Base-by-base conservation (phyloP, 2,113 vertebrate genomes). In the Coturnix japonica region DNA sequence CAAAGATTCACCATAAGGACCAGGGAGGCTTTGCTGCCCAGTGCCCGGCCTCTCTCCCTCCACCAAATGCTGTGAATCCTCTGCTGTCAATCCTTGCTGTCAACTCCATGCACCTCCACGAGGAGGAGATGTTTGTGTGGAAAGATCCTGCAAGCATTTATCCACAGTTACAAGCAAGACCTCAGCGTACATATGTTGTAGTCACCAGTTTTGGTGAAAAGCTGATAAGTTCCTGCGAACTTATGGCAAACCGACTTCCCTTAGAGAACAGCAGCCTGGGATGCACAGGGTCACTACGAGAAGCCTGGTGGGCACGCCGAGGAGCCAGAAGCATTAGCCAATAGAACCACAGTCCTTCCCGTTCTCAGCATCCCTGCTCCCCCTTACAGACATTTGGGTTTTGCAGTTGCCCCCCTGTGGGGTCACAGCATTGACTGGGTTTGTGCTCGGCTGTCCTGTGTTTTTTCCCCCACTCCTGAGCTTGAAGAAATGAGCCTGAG, bases 331-430 rank as follows among this genome's bases (percentile, higher is more conserved):
- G 53, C 43, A 60, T 39, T 6, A 13, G 6, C 2, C 26, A 16
- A 30, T 2, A 2, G 26, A 28, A 28, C 26, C 26, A 30, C 51
- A 53, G 51, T 26, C 2, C 0, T 20, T 21, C 37, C 44, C 2
- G 0, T 28, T 75, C 15, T 46, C 21, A 44, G 11, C 6, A 35
- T 18, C 44, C 49, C 65, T 44, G 49, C 46, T 41, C 21, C 80
- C 46, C 4, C 25, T 5, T 5, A 1, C 37, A 6, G 18, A 26
- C 7, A 7, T 51, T 28, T 2, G 9, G 7, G 6, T 22, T 16
- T 60, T 51, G 51, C 63, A 5, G 31, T 46, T 44, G 31, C 10
- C 26, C 20, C 0, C 0, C 21, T 3, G 16, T 44, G 10, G 9
- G 41, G 65, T 35, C 69, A 33, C 17, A n/a, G 67, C 70, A 43